Evolutionary conservation across 1,140 invertebrate genomes (phyloP).

Genomic region (Centruroides sculpturatus): DNA sequence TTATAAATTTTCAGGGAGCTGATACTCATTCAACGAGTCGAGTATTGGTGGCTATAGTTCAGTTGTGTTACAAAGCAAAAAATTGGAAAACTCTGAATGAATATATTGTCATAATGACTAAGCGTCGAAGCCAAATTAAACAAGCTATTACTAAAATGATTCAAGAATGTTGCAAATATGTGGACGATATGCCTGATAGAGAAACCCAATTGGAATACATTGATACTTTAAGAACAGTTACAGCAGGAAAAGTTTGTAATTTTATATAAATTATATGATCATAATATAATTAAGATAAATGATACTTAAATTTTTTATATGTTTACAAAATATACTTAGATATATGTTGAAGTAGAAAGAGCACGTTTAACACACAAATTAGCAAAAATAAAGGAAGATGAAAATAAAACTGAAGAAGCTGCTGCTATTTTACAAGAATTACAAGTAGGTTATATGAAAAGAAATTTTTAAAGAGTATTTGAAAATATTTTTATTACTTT

Average conservation of each 20-base stretch:
- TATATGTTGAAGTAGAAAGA: conserved; percentile 98
- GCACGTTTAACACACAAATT: conserved; percentile 88
- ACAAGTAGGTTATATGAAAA: conserved; percentile 39
- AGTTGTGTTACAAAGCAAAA: conserved; percentile 84
- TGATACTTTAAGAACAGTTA: conserved; percentile 86
- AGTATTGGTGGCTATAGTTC: conserved; percentile 84
- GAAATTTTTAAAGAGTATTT: not conserved
- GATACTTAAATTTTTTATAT: not conserved
- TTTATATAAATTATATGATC: not conserved
- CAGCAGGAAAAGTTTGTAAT: conserved; percentile 73
- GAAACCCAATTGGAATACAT: conserved; percentile 87
- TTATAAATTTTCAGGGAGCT: conserved; percentile 45
- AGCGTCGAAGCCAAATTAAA: conserved; percentile 91
- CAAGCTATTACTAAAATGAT: conserved; percentile 96
- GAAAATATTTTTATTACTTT: not conserved
- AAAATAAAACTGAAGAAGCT: conserved; percentile 79
- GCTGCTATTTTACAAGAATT: conserved; percentile 89
- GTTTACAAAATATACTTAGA: conserved; percentile 37
- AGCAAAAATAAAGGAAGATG: conserved; percentile 83
- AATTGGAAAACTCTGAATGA: conserved; percentile 91
- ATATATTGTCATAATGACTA: conserved; percentile 79
- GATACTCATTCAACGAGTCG: conserved; percentile 90
- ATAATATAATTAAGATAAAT: not conserved
- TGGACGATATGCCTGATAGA: conserved; percentile 82
- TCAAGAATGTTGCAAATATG: conserved; percentile 87